Percentiles rank a stretch among this genome's conserved stretches.
Evolutionary conservation across 2,113 vertebrate genomes (phyloP).

Genomic region (Equus przewalskii): DNA sequence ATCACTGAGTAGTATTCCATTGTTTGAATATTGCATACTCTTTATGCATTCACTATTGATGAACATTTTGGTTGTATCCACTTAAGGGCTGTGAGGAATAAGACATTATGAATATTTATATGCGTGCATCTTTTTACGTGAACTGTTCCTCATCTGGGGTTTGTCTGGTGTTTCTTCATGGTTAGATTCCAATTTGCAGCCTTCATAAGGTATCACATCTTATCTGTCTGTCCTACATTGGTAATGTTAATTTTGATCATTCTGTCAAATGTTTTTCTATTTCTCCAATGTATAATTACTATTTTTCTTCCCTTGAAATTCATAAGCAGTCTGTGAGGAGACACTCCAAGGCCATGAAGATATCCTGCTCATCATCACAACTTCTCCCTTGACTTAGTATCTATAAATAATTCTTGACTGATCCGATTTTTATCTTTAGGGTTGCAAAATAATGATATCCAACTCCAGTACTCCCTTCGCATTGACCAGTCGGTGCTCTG

Average conservation of each 20-base stretch:
- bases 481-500: neutral
- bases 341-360: neutral
- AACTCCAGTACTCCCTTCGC: neutral
- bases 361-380: neutral
- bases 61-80: neutral
- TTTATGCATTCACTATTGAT: constrained; percentile 27
- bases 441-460: constrained; percentile 19
- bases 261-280: neutral
- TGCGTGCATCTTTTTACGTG: neutral
- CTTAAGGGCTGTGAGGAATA: neutral
- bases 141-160: neutral
- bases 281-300: neutral
- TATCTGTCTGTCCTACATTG: neutral
- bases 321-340: neutral
- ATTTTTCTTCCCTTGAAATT: neutral
- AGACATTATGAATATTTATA: neutral
- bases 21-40: neutral
- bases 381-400: neutral
- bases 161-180: neutral
- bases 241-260: constrained; percentile 21
- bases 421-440: neutral
- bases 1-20: neutral
- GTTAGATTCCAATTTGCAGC: neutral
- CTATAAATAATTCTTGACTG: neutral
- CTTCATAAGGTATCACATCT: neutral